Evolutionary conservation across 2,797 vertebrate genomes (phyloP).

Genomic region (Sternarchorhynchus goeldii): DNA sequence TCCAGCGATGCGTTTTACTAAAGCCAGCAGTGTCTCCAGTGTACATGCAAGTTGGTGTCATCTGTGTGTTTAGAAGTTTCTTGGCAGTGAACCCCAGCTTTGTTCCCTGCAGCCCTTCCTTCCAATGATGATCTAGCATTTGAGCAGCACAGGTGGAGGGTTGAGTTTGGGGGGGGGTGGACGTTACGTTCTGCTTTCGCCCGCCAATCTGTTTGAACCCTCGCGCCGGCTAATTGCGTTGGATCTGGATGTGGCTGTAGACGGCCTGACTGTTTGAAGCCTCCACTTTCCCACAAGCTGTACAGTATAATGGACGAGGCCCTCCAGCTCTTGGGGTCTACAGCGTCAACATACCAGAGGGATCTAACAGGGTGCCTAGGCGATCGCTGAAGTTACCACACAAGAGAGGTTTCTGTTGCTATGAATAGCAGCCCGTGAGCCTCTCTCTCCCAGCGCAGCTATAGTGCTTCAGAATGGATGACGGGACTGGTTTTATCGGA

Average conservation of each 20-base stretch:
- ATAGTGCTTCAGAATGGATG: constrained; percentile 68
- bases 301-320: constrained; percentile 48
- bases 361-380: constrained; percentile 72
- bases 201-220: background rate
- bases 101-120: constrained; percentile 20
- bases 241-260: constrained; percentile 41
- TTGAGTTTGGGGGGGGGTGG: too few relatives aligned
- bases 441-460: constrained; percentile 47
- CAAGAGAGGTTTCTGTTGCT: constrained; percentile 69
- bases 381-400: constrained; percentile 68
- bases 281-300: constrained; percentile 49
- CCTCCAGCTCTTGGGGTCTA: constrained; percentile 58
- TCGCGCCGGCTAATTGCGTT: background rate
- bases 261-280: constrained; percentile 19
- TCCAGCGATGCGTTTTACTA: background rate
- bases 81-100: background rate
- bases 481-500: constrained; percentile 69
- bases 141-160: constrained; percentile 17
- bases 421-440: constrained; percentile 69
- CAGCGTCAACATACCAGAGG: constrained; percentile 73
- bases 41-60: background rate
- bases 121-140: background rate
- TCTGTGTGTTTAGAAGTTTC: background rate
- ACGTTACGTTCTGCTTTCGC: constrained; percentile 7
- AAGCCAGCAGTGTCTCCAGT: background rate